These are phyloP conservation scores for Cisticola juncidis DNA, from an alignment of 2,113 vertebrate genomes.

Conservation along the genomic window DNA sequence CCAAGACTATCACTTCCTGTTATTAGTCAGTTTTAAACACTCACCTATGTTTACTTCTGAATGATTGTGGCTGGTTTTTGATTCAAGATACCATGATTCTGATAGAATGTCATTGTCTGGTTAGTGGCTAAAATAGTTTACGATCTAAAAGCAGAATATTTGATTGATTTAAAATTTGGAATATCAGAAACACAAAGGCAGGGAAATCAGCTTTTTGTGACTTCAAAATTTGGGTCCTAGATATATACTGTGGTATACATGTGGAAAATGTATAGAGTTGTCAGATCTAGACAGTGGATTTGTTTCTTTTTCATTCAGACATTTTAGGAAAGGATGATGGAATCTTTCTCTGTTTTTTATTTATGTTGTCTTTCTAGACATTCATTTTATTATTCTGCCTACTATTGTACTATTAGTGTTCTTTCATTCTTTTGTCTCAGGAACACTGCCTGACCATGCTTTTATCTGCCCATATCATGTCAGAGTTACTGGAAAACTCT, in stretches of 20 bases:
- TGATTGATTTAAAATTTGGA: not conserved
- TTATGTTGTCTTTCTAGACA: not conserved
- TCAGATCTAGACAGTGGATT: not conserved
- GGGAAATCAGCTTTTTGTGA: not conserved
- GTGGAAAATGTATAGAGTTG: not conserved
- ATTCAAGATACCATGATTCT: not conserved
- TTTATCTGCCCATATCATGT: not conserved
- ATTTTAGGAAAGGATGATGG: not conserved
- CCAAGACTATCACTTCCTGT: not conserved
- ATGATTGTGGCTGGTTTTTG: not conserved
- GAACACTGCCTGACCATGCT: rapidly evolving
- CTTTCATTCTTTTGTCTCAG: not conserved
- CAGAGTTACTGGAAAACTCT: not conserved
- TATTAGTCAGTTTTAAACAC: not conserved
- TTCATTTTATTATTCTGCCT: not conserved
- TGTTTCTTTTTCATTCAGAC: not conserved
- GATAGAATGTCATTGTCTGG: not conserved
- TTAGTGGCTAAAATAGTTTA: not conserved
- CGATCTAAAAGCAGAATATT: not conserved
- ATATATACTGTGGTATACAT: not conserved
- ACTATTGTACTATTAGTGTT: not conserved
- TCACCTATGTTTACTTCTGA: not conserved
- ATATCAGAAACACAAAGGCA: not conserved
- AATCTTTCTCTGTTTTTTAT: not conserved
- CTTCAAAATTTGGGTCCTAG: not conserved